Conservation (phyloP, 2,113 vertebrate species). For the Syngnathus floridae region DNA sequence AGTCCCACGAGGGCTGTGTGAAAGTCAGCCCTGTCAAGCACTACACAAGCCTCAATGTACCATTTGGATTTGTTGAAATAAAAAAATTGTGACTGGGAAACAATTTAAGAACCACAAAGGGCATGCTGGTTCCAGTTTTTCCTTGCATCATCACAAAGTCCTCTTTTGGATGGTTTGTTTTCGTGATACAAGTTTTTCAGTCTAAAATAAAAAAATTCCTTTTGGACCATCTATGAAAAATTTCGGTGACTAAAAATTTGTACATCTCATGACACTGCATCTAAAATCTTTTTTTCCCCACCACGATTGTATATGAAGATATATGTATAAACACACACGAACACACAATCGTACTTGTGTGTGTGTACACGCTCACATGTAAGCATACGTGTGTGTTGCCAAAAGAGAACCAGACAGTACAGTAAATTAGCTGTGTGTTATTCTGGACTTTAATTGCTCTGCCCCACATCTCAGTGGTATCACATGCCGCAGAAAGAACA, state of each 20-base stretch:
- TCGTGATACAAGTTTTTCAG: no score
- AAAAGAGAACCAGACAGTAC: constrained; percentile 13
- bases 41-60: neutral
- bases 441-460: constrained; percentile 36
- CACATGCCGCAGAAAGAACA: neutral
- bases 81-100: neutral
- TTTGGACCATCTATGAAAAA: no score
- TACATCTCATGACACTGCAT: no score
- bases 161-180: no score
- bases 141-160: no score
- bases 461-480: constrained; percentile 15
- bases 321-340: no score
- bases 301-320: no score
- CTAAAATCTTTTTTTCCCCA: no score
- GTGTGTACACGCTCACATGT: neutral
- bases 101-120: neutral
- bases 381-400: neutral
- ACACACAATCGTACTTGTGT: constrained; percentile 39
- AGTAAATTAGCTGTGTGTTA: constrained; percentile 43
- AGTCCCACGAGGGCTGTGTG: neutral
- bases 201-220: no score
- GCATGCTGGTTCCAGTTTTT: no score
- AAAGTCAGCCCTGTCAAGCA: neutral
- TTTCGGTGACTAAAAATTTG: no score
- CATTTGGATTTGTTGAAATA: neutral